Percentiles rank a stretch among this genome's conserved stretches.
phyloP scores from a whole-genome alignment of 2,797 vertebrate genomes.

The Sarcophilus harrisii region DNA sequence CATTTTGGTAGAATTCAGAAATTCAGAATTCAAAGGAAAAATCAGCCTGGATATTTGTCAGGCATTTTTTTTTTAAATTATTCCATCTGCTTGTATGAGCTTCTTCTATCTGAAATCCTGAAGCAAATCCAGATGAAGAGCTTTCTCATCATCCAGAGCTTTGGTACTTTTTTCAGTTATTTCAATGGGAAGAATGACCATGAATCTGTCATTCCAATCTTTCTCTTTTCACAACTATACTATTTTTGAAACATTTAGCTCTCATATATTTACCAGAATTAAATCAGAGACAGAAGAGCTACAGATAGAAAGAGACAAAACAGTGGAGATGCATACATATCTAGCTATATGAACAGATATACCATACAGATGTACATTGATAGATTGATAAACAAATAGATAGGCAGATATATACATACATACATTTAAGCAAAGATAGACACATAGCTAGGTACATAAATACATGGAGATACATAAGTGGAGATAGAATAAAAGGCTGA shows the following conservation, averaged over 20 bases:
- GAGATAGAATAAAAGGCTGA: neutral
- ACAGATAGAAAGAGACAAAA: neutral
- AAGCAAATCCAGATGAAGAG: neutral
- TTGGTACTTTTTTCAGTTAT: neutral
- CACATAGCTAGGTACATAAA: neutral
- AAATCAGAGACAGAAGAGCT: neutral
- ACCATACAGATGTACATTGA: neutral
- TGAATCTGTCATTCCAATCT: neutral
- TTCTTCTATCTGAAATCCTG: neutral
- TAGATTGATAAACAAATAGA: neutral
- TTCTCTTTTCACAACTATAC: neutral
- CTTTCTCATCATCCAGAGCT: neutral
- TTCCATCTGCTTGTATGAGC: neutral
- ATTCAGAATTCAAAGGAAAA: neutral
- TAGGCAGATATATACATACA: neutral
- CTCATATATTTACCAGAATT: neutral
- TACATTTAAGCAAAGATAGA: neutral
- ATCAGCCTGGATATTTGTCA: neutral
- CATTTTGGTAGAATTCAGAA: neutral
- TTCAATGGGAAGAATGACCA: neutral
- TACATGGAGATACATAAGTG: neutral
- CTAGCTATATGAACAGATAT: neutral
- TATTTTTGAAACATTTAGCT: neutral
- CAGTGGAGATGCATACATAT: neutral
- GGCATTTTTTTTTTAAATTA: neutral